Conservation (phyloP, 2,888 invertebrate species). For the Orthonychiurus folsomi region DNA sequence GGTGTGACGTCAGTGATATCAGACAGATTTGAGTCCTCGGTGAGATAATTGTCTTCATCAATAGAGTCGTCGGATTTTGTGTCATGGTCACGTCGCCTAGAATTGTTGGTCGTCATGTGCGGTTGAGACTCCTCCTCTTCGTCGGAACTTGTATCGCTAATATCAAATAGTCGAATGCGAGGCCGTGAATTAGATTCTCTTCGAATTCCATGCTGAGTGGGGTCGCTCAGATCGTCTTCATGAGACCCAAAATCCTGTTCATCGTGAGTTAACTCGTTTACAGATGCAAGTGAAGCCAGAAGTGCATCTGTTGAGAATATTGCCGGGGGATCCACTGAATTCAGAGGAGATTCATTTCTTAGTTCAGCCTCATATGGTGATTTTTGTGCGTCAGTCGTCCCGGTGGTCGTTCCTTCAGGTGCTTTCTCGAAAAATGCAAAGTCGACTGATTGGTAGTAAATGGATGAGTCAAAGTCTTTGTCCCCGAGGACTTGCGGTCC, state of each 20-base stretch:
- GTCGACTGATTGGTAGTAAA: too few species aligned
- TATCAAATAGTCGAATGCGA: neutral
- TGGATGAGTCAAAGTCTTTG: too few species aligned
- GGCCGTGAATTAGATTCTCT: neutral
- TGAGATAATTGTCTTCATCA: neutral
- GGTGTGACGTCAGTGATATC: slow-evolving; percentile 6
- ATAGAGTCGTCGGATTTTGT: neutral
- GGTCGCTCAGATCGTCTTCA: neutral
- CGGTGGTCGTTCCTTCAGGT: too few species aligned
- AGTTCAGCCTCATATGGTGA: too few species aligned
- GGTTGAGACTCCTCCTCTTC: neutral
- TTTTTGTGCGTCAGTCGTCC: too few species aligned
- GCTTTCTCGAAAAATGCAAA: too few species aligned
- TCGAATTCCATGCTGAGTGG: neutral
- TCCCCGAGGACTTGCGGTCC: too few species aligned
- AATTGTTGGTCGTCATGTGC: neutral
- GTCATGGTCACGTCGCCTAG: slow-evolving; percentile 1
- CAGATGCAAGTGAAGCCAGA: neutral
- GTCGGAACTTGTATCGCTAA: neutral
- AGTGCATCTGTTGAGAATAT: neutral
- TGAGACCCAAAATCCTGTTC: too few species aligned
- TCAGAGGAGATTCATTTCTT: neutral
- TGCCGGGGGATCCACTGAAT: neutral
- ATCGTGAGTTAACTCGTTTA: neutral
- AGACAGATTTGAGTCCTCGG: neutral